Base-by-base conservation (phyloP, 2,888 invertebrate genomes). In the Caradrina clavipalpis region DNA sequence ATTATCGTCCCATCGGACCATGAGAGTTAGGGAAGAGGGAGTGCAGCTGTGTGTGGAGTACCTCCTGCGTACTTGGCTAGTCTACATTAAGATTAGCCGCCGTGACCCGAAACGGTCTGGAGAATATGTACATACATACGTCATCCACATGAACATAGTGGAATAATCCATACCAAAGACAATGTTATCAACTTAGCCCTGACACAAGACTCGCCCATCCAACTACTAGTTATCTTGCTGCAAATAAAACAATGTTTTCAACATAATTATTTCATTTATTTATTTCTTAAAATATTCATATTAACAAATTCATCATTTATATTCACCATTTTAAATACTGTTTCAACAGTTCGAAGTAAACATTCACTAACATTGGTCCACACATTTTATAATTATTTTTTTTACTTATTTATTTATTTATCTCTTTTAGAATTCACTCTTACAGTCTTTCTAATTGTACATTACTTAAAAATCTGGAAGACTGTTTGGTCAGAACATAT, bases 281-380 rank as follows among this genome's bases (percentile, higher is more conserved):
- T 76, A 64, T 83, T 26, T 54, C 67, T 58, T 84, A 77, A 49
- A 76, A 62, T 73, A 71, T 26, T 57, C 68, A 50, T 63, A 71
- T 55, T 70, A 80, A 76, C 73, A 78, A 70, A 65, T 71, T 59
- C 68, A 64, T n/a, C n/a, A n/a, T n/a, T n/a, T n/a, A n/a, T n/a
- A n/a, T n/a, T n/a, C 64, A 67, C 74, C 26, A 66, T 69, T 64
- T 66, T 71, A 80, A 78, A 81, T 82, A 84, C 78, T 78, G 81
- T 66, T 76, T 78, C 63, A 73, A 81, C 65, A 79, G 62, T 51
- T 82, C 62, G 15, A 50, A 60, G 17, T 45, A 54, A 55, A 73
- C 51, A 73, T 51, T 75, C 58, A 59, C 49, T 50, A 67, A 67
- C 62, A n/a, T 74, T 76, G 76, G 66, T 76, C 70, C 80, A 76